These are phyloP conservation scores for Pristionchus fissidentatus DNA, from an alignment of 2,888 invertebrate genomes.

Conservation along the genomic window DNA sequence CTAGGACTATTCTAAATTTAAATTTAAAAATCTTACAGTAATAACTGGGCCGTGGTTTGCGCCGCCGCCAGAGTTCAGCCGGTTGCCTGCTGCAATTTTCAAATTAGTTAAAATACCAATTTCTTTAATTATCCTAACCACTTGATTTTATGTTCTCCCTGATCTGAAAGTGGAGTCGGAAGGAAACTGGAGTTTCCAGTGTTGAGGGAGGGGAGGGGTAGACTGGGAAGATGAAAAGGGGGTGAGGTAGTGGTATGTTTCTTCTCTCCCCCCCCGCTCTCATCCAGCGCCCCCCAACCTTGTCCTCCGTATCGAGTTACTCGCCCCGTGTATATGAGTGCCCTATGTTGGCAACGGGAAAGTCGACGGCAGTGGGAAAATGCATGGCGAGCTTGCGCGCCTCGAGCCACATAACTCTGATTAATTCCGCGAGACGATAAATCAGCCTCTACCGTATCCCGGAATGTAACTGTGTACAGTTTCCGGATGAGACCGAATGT, in stretches of 20 bases:
- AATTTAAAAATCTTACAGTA: constrained; percentile 19
- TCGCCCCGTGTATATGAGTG: not conserved
- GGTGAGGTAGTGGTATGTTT: not conserved
- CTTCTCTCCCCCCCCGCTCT: not conserved
- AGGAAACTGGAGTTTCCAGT: not conserved
- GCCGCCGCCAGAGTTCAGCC: constrained; percentile 16
- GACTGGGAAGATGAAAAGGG: not conserved
- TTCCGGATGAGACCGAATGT: no score
- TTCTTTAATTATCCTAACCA: not conserved
- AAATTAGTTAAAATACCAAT: not conserved
- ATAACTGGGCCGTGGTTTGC: constrained; percentile 63
- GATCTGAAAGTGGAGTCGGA: not conserved
- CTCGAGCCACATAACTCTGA: no score
- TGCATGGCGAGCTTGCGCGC: no score
- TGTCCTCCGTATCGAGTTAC: not conserved
- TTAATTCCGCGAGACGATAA: no score
- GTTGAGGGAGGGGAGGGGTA: no score
- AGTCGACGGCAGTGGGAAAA: no score
- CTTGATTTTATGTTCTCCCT: not conserved
- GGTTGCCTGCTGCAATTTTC: constrained; percentile 2
- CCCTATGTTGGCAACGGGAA: not conserved
- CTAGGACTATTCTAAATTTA: not conserved
- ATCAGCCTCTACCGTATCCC: no score
- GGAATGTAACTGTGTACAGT: no score
- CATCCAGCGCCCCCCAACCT: not conserved